Base-by-base conservation (phyloP, 2,113 vertebrate genomes). In the Plestiodon gilberti region DNA sequence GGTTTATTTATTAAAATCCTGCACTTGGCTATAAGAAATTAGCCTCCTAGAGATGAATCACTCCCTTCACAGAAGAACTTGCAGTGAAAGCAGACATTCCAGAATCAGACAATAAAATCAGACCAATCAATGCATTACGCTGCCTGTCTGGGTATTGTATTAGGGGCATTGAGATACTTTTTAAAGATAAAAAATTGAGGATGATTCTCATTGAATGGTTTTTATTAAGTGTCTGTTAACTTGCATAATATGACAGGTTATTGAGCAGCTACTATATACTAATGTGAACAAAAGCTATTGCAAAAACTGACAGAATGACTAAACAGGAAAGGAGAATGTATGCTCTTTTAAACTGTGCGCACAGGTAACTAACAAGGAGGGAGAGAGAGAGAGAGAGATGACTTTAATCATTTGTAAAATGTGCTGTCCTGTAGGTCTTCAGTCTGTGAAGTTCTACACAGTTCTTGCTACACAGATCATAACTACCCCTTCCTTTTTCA, bases 1-100 rank as follows among this genome's bases (percentile, higher is more conserved):
- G 96, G 96, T 96, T 96, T 96, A 96, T 96, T 97, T 97, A 96
- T 97, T 96, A 96, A 96, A 96, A 96, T 95, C 92, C 91, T 95
- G 93, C 95, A 96, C 96, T 97, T 95, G 94, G 90, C 95, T 95
- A 64, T 86, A 95, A 95, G 95, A 97, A 97, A 97, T 97, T 97
- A 97, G 95, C 95, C 96, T 96, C 96, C 96, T 97, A 97, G 96
- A 96, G 96, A 87, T 95, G 96, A 96, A 95, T 95, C 95, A 2
- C 81, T 96, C 95, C 94, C 90, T 95, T 87, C 89, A 87, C 83
- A 71, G 82, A 85, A 92, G 88, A 96, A 90, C 84, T 84, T 94
- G 91, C 87, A 92, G 94, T 86, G 93, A 87, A 91, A 87, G 88
- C 81, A 0, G 81, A 86, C 33, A 38, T 18, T 89, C 91, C 88